Evolutionary conservation across 2,113 vertebrate species (phyloP).

Genomic region (Percopsis transmontana): DNA sequence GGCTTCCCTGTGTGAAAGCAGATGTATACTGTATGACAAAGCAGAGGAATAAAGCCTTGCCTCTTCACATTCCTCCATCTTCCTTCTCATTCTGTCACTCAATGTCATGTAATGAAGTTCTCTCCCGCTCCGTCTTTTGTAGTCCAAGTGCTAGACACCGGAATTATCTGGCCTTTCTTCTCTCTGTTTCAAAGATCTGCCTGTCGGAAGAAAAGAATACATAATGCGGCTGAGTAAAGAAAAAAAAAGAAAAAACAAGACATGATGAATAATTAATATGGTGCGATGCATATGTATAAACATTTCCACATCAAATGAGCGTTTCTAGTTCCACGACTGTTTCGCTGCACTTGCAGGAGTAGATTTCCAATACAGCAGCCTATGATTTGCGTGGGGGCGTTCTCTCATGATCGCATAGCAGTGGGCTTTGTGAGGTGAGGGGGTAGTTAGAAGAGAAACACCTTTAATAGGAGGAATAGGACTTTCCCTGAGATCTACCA

Average conservation of each 20-base stretch:
- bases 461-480: no score
- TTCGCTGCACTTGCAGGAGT: conserved; percentile 53
- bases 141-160: conserved; percentile 61
- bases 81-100: conserved; percentile 59
- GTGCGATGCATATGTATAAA: conserved; percentile 69
- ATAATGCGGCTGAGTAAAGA: conserved; percentile 63
- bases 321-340: conserved; percentile 56
- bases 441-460: neutral
- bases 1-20: no score
- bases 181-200: conserved; percentile 62
- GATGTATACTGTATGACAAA: conserved; percentile 36
- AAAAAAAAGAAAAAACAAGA: conserved; percentile 57
- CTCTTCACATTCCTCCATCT: conserved; percentile 36
- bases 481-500: no score
- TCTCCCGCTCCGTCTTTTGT: conserved; percentile 58
- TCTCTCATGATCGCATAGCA: conserved; percentile 48
- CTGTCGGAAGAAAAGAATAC: conserved; percentile 65
- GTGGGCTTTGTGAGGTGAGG: conserved; percentile 1
- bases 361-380: conserved; percentile 45
- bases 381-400: conserved; percentile 44
- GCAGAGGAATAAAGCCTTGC: conserved; percentile 15
- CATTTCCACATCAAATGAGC: conserved; percentile 80
- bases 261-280: conserved; percentile 77
- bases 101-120: conserved; percentile 65
- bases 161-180: conserved; percentile 61